A percentile compares a stretch with the other conserved stretches of the same genome.
Evolutionary conservation across 2,797 vertebrate genomes (phyloP).

Genomic region (Anabas testudineus): DNA sequence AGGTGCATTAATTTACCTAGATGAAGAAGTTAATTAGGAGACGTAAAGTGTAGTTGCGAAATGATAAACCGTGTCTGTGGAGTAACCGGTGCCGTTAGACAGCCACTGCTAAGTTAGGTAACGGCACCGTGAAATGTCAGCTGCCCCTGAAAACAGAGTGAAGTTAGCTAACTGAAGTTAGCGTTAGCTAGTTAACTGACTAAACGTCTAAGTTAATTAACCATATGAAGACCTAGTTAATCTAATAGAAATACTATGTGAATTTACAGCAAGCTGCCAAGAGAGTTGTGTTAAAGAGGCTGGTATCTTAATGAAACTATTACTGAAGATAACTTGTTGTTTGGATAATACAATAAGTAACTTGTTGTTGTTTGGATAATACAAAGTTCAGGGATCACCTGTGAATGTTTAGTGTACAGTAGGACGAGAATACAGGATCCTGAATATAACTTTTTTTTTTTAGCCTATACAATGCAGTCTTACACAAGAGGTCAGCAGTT

Average conservation of each 20-base stretch:
- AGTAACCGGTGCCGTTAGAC: background rate
- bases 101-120: background rate
- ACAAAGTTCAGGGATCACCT: too few species aligned
- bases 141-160: background rate
- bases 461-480: too few species aligned
- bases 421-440: too few species aligned
- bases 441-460: too few species aligned
- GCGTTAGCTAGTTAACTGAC: background rate
- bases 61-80: rapidly evolving
- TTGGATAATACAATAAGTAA: too few species aligned
- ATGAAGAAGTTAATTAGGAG: background rate
- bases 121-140: background rate
- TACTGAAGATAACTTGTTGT: too few species aligned
- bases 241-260: background rate
- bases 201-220: background rate
- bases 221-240: background rate
- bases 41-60: background rate
- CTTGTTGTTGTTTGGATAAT: too few species aligned
- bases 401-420: too few species aligned
- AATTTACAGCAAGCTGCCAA: too few species aligned
- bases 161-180: constrained; percentile 41
- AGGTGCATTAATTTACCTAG: background rate
- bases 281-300: background rate
- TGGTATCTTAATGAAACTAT: background rate
- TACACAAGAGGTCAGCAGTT: too few species aligned